Evolutionary conservation across 2,113 vertebrate species (phyloP), one percentile per base, ranked within the genome.

Genomic region (Thomomys bottae): DNA sequence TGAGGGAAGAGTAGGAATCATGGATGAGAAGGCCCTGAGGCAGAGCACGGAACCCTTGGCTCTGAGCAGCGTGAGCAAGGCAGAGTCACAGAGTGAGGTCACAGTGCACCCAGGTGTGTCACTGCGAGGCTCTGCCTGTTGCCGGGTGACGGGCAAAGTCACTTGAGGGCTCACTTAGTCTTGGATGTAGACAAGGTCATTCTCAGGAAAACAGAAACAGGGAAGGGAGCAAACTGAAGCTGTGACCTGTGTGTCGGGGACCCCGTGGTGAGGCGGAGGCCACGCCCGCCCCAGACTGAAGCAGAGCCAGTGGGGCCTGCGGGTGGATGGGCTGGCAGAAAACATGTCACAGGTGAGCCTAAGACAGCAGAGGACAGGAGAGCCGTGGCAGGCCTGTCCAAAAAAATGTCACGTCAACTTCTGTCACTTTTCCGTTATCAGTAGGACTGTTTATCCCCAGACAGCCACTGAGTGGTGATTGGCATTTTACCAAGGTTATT

Each of bases 201-300:
- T 32, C 84, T 49, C 59, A 70, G 49, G 66, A 26, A 38, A 28
- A n/a, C n/a, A 21, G 3, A 42, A 14, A 2, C 1, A 0, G 11
- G 17, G 3, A 2, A 2, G 5, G 36, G 34, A 12, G 17, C n/a
- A 9, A 15, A 64, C 36, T 2, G 15, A 6, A 20, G 10, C 24
- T 0, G 17, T 18, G 26, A 6, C 5, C 10, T 0, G 5, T 4
- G 3, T 0, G 18, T 1, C 10, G 21, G 38, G 1, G 18, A 17
- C 70, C 2, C 10, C 49, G 73, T 17, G 75, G 38, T 28, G 32
- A 84, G 36, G 78, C 2, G 5, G 61, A 6, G 21, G 68, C 20
- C 64, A 15, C 15, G 17, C 4, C 49, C 49, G 14, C 49, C 49
- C 49, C 15, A 17, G 14, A 15, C 49, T 54, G 49, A 54, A 54